Evolutionary conservation across 2,113 vertebrate species (phyloP).

Genomic region (Calonectris borealis): DNA sequence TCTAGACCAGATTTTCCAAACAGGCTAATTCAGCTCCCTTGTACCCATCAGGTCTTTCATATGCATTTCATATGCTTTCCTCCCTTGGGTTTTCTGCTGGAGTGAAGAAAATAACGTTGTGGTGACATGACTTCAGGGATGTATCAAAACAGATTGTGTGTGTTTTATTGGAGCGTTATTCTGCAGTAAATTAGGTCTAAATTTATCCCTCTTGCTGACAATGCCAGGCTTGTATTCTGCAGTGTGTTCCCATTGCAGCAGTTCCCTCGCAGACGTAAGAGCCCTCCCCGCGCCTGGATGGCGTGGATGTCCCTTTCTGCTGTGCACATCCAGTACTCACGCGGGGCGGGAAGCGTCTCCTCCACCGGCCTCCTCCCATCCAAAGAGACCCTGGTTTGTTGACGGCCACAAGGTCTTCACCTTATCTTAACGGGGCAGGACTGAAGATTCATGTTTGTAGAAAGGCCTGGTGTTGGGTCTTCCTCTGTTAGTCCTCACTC

Average conservation of each 20-base stretch:
- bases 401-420: not conserved
- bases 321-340: not conserved
- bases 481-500: not conserved
- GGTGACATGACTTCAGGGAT: conserved; percentile 49
- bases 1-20: not conserved
- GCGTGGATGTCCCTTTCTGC: not conserved
- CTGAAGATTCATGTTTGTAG: not conserved
- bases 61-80: conserved; percentile 19
- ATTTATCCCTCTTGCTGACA: conserved; percentile 38
- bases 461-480: not conserved
- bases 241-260: not conserved
- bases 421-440: not conserved
- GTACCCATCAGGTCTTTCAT: conserved; percentile 22
- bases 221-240: not conserved
- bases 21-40: conserved; percentile 25
- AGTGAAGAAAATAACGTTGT: conserved; percentile 41
- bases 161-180: conserved; percentile 32
- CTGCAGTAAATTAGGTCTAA: conserved; percentile 54
- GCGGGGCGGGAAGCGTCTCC: not conserved
- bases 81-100: conserved; percentile 37
- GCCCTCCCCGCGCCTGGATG: not conserved
- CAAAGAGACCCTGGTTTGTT: not conserved
- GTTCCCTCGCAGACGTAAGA: not conserved
- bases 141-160: conserved; percentile 45
- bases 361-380: not conserved